These are phyloP conservation scores for Cotesia congregata DNA, from an alignment of 2,888 invertebrate species.

Conservation along the genomic window DNA sequence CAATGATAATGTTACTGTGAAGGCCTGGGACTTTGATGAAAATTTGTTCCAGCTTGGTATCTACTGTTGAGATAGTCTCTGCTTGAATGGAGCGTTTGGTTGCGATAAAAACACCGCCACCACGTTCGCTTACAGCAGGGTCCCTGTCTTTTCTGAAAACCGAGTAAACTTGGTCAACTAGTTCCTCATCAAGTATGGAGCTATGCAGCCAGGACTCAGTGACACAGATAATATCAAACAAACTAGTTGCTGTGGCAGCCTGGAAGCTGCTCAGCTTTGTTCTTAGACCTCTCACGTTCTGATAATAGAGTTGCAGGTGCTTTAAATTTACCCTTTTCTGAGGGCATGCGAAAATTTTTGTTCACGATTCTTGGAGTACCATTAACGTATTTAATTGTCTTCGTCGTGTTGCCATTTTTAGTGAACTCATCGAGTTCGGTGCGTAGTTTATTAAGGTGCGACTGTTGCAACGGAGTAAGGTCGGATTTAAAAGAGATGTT, in stretches of 20 bases:
- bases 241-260: neutral
- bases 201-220: slow-evolving; percentile 2
- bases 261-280: neutral
- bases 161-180: neutral
- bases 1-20: neutral
- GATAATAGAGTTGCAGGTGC: neutral
- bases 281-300: slow-evolving; percentile 6
- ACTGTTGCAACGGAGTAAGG: slow-evolving; percentile 6
- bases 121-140: neutral
- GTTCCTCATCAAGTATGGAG: neutral
- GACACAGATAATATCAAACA: neutral
- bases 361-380: slow-evolving; percentile 8
- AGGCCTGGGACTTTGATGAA: neutral
- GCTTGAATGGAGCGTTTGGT: neutral
- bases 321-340: neutral
- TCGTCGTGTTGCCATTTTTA: neutral
- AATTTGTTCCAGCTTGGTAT: neutral
- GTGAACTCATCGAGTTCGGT: neutral
- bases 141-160: slow-evolving; percentile 5
- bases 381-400: slow-evolving; percentile 22
- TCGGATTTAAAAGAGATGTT: slow-evolving; percentile 10
- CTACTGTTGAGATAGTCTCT: neutral
- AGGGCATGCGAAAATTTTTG: neutral
- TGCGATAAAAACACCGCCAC: slow-evolving; percentile 10
- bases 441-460: neutral